Percentiles rank a stretch among this genome's conserved stretches.
Evolutionary conservation across 2,888 invertebrate species (phyloP).

Genomic region (Adelphocoris suturalis): DNA sequence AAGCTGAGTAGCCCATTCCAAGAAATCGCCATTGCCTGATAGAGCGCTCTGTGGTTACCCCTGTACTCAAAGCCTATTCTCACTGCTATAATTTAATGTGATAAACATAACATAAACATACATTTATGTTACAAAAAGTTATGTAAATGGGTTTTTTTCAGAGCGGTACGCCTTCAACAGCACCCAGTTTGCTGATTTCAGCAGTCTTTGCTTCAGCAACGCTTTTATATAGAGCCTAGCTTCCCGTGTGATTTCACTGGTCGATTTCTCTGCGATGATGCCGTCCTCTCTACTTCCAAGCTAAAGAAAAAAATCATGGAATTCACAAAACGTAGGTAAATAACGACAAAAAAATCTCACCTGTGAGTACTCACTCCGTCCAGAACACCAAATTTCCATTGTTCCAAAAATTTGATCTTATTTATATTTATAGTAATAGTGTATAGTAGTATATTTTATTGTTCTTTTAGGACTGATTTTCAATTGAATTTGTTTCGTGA

Average conservation of each 20-base stretch:
- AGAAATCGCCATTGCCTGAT: too few relatives aligned
- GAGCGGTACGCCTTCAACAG: neutral
- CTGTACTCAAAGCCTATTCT: too few relatives aligned
- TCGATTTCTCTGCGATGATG: neutral
- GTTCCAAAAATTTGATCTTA: too few relatives aligned
- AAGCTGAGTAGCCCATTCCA: too few relatives aligned
- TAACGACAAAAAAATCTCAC: neutral
- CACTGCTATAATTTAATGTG: too few relatives aligned
- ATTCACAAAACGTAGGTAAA: neutral
- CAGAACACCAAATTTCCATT: neutral
- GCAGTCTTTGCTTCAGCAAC: neutral
- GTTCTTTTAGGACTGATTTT: too few relatives aligned
- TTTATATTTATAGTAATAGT: too few relatives aligned
- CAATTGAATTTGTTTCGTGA: too few relatives aligned
- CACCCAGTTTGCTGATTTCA: neutral
- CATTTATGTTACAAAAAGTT: too few relatives aligned
- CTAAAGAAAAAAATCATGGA: neutral
- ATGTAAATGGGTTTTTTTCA: neutral
- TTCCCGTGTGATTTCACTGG: neutral
- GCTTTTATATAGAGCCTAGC: neutral
- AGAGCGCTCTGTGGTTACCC: too few relatives aligned
- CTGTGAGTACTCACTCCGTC: neutral
- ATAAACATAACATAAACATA: too few relatives aligned
- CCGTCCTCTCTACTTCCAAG: neutral
- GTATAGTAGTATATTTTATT: too few relatives aligned